Percentiles rank a stretch among this genome's conserved stretches.
Evolutionary conservation across 1,140 invertebrate species (phyloP).

Genomic region (Muscidifurax raptorellus): DNA sequence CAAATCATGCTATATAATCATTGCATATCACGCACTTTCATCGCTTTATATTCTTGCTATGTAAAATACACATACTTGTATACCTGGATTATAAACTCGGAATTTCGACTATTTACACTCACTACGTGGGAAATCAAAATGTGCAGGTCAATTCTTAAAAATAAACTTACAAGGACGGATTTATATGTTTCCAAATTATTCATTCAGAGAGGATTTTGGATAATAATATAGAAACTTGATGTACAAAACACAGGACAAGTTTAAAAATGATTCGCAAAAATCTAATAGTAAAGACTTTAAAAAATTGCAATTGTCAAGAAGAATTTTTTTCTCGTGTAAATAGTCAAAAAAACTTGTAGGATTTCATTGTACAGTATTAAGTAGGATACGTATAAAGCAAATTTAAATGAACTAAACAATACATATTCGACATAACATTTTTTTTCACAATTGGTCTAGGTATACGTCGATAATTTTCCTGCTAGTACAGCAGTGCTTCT

Average conservation of each 20-base stretch:
- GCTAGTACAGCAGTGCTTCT: neutral
- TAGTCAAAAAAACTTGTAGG: conserved; percentile 26
- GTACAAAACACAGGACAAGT: neutral
- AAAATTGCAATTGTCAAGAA: neutral
- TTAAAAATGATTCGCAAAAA: neutral
- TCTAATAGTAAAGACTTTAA: neutral
- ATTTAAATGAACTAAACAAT: conserved; percentile 18
- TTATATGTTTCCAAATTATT: neutral
- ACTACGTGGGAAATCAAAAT: neutral
- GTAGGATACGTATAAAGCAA: conserved; percentile 18
- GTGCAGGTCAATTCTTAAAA: neutral
- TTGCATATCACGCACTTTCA: conserved; percentile 26
- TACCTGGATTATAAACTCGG: conserved; percentile 28
- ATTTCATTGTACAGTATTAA: conserved; percentile 43
- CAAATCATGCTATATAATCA: conserved; percentile 15
- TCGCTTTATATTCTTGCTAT: conserved; percentile 23
- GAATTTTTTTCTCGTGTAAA: conserved; percentile 14
- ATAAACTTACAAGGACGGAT: neutral
- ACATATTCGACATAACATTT: neutral
- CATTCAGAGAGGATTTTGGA: neutral
- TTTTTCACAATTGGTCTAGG: conserved; percentile 30
- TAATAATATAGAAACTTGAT: neutral
- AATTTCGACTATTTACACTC: conserved; percentile 43
- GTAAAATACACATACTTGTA: conserved; percentile 6
- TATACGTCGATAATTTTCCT: conserved; percentile 14